A percentile compares a stretch with the other conserved stretches of the same genome.
These are phyloP conservation scores for Centroberyx gerrardi DNA, from an alignment of 2,797 vertebrate species.

Conservation along the genomic window DNA sequence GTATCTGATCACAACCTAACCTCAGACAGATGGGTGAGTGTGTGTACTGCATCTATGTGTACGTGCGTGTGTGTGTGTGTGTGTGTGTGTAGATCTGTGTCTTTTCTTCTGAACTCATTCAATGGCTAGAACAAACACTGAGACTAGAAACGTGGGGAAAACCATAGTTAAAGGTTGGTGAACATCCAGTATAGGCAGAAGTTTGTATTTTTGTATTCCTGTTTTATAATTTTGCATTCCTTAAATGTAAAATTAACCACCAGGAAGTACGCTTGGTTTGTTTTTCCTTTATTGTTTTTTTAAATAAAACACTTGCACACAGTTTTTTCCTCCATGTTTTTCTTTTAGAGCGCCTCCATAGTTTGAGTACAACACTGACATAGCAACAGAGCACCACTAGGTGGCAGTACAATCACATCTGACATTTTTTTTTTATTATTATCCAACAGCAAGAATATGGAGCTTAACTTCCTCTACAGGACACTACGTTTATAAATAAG, in stretches of 20 bases:
- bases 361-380: conserved; percentile 86
- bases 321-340: conserved; percentile 72
- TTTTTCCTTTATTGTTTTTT: conserved; percentile 83
- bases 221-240: neutral
- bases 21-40: conserved; percentile 77
- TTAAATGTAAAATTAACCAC: conserved; percentile 43
- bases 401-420: conserved; percentile 90
- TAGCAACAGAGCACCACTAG: conserved; percentile 88
- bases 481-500: conserved; percentile 93
- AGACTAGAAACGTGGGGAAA: neutral
- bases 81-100: conserved; percentile 3
- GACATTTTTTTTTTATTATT: conserved; percentile 82
- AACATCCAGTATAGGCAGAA: too few species aligned
- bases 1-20: conserved; percentile 80
- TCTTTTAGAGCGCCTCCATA: conserved; percentile 77
- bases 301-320: conserved; percentile 88
- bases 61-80: neutral
- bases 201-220: neutral
- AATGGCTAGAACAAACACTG: conserved; percentile 5
- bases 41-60: conserved; percentile 10
- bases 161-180: neutral
- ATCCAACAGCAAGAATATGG: conserved; percentile 88
- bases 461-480: conserved; percentile 92
- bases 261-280: conserved; percentile 37
- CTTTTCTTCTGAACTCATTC: conserved; percentile 11